Conservation (phyloP, 2,888 invertebrate species). For the Dolomedes plantarius region DNA sequence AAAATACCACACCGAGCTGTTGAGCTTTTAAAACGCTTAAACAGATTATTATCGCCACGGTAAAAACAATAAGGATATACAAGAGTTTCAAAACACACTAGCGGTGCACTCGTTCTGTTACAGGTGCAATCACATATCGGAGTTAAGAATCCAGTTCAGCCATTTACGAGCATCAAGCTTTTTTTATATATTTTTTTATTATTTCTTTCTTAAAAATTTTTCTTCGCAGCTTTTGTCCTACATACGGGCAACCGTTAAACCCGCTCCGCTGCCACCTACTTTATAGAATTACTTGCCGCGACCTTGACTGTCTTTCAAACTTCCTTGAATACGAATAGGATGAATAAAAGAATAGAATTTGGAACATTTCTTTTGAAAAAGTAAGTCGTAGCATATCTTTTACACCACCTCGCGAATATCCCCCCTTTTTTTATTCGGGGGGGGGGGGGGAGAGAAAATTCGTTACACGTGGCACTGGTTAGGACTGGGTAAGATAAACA, state of each 20-base stretch:
- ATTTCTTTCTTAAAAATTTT: slow-evolving; percentile 19
- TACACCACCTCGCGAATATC: no score
- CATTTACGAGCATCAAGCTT: not conserved
- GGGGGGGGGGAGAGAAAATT: no score
- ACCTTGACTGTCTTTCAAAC: slow-evolving; percentile 25
- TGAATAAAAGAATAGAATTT: slow-evolving; percentile 12
- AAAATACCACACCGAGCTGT: no score
- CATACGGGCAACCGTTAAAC: slow-evolving; percentile 37
- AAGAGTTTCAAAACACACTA: no score
- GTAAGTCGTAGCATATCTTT: no score
- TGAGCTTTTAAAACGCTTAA: no score
- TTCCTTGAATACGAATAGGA: slow-evolving; percentile 22
- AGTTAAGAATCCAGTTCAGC: slow-evolving; percentile 13
- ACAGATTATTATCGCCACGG: no score
- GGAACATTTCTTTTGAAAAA: slow-evolving; percentile 1
- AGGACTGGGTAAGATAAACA: no score
- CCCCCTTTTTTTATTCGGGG: no score
- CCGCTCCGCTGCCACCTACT: slow-evolving; percentile 37
- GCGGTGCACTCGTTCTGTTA: not conserved
- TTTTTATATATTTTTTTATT: not conserved
- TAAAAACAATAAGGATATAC: no score
- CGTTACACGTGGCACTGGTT: no score
- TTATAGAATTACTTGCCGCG: slow-evolving; percentile 27
- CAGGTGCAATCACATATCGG: not conserved
- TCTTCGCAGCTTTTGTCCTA: slow-evolving; percentile 40